Evolutionary conservation across 2,888 invertebrate species (phyloP), one percentile per base, ranked within the genome.

Genomic region (Drosophila paracracens): DNA sequence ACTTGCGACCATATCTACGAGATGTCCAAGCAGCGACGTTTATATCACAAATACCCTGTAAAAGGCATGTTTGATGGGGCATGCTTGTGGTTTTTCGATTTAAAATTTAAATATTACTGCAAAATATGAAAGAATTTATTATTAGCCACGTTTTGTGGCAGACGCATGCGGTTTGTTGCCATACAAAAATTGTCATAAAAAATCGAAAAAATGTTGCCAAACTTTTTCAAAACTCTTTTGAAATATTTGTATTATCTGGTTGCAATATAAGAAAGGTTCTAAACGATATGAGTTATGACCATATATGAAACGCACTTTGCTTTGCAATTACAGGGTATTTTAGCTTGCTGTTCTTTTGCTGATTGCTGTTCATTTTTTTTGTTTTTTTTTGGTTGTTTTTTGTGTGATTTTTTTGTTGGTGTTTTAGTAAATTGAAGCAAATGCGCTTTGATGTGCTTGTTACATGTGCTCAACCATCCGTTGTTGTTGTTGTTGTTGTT

Each of bases 351-450:
- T 3, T 11, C 1, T 8, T 6, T 10, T 8, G 18, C 25, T 21
- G 21, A 31, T 35, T 27, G n/a, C 33, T 33, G 33, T 7, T 29
- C 29, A 2, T 16, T 25, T 18, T 33, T 18, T 11, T 67, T 76
- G 54, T 70, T 71, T 60, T 53, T 67, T 64, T 43, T 74, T 54
- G 16, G 40, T 25, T 53, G 21, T 35, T 74, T 68, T 43, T 31
- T 57, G 53, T 56, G 21, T n/a, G n/a, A 40, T 33, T 65, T 61
- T 56, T 31, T 60, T 57, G 70, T 63, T 83, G 78, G 76, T 91
- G 89, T 91, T 91, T 91, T 85, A 86, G 82, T 89, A 92, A 91
- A 91, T 92, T 91, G 91, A 92, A 90, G 92, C 89, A 91, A 91
- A 92, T 91, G 92, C 85, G 84, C 83, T 88, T 91, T 91, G 92